phyloP scores from a whole-genome alignment of 2,113 vertebrate genomes.

The Prinia subflava region DNA sequence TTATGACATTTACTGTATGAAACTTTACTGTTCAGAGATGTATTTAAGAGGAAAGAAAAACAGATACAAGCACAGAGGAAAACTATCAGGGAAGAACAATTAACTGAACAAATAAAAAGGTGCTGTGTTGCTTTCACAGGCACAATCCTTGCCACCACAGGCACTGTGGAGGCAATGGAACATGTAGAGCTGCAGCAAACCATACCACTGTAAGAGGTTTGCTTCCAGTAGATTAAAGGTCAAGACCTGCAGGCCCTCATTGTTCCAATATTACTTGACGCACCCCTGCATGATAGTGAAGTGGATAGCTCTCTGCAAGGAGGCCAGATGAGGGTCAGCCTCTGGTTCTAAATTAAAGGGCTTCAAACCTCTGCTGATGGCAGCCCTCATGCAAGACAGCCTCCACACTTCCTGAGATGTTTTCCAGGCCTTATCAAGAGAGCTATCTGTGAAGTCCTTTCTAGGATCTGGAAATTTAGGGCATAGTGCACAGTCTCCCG shows the following conservation, averaged over 20 bases:
- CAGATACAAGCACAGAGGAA: neutral
- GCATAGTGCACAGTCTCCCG: fast-evolving
- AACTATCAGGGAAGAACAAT: neutral
- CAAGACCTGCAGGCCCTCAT: neutral
- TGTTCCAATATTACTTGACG: neutral
- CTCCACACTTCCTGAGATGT: neutral
- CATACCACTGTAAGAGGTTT: neutral
- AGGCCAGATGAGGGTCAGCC: neutral
- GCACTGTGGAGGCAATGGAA: neutral
- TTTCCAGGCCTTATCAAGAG: neutral
- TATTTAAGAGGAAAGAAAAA: neutral
- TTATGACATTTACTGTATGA: neutral
- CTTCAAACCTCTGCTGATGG: neutral
- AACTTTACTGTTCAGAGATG: neutral
- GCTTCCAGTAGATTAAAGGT: neutral
- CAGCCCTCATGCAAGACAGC: neutral
- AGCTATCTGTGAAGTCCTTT: neutral
- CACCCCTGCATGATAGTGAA: neutral
- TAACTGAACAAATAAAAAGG: neutral
- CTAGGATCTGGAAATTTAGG: neutral
- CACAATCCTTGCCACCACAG: neutral
- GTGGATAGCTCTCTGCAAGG: neutral
- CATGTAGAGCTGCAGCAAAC: neutral
- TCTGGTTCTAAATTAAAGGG: neutral
- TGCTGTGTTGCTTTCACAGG: neutral